These are phyloP conservation scores for Aphodius granarius DNA, from an alignment of 2,888 invertebrate species.

Conservation along the genomic window DNA sequence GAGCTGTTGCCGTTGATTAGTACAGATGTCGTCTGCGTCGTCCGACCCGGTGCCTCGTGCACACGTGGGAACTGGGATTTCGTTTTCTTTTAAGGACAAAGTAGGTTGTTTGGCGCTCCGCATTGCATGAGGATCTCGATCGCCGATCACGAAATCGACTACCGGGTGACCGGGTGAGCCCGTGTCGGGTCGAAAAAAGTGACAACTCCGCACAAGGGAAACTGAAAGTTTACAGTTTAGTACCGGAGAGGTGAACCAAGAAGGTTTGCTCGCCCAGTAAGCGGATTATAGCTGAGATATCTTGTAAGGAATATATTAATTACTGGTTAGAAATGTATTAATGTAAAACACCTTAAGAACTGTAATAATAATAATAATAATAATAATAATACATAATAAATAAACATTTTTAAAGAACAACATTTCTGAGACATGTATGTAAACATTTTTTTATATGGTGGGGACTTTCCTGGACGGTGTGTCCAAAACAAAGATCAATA, in stretches of 20 bases:
- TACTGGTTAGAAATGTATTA: too few relatives aligned
- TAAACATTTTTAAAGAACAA: too few relatives aligned
- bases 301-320: not conserved
- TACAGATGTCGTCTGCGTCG: not conserved
- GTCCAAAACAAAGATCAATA: too few relatives aligned
- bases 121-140: not conserved
- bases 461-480: too few relatives aligned
- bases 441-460: too few relatives aligned
- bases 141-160: not conserved
- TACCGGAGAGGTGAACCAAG: not conserved
- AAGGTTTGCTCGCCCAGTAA: not conserved
- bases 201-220: not conserved
- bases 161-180: not conserved
- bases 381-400: too few relatives aligned
- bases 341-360: too few relatives aligned
- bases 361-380: too few relatives aligned
- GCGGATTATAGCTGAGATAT: not conserved
- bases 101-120: conserved; percentile 3
- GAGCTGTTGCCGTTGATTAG: not conserved
- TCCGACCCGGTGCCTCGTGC: not conserved
- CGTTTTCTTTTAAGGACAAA: conserved; percentile 6
- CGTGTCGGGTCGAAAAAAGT: not conserved
- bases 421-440: too few relatives aligned
- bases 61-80: conserved; percentile 12
- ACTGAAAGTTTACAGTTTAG: not conserved